Evolutionary conservation across 2,113 vertebrate species (phyloP).

Genomic region (Ornithorhynchus anatinus): DNA sequence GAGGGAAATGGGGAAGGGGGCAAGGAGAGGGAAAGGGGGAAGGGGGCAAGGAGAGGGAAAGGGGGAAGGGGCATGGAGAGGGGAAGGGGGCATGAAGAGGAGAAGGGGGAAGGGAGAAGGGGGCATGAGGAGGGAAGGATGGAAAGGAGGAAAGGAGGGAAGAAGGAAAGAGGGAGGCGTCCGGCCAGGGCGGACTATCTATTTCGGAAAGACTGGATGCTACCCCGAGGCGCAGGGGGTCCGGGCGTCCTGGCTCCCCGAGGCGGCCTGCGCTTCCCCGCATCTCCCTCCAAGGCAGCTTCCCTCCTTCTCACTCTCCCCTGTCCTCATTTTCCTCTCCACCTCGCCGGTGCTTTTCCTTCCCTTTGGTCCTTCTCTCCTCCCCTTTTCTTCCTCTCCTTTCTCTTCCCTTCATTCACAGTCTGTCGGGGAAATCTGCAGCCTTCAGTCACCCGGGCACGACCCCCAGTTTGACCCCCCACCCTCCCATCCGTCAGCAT

Average conservation of each 20-base stretch:
- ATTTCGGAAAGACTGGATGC: too few species aligned
- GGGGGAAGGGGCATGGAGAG: too few species aligned
- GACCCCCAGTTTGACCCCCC: slow-evolving; percentile 6
- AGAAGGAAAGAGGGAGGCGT: too few species aligned
- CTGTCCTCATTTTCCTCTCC: not conserved
- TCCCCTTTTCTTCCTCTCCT: not conserved
- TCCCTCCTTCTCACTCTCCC: not conserved
- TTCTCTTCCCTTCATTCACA: not conserved
- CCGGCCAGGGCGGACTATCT: too few species aligned
- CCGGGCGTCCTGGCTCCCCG: slow-evolving; percentile 7
- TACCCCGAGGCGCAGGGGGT: too few species aligned
- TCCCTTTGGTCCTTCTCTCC: not conserved
- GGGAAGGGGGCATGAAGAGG: too few species aligned
- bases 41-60: too few species aligned
- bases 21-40: too few species aligned
- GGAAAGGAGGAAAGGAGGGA: too few species aligned
- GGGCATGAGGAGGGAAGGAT: too few species aligned
- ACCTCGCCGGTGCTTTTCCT: not conserved
- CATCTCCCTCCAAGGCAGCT: not conserved
- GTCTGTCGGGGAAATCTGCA: not conserved
- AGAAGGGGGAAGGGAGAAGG: too few species aligned
- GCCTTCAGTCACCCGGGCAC: slow-evolving; percentile 23
- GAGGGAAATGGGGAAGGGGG: too few species aligned
- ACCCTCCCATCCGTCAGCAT: slow-evolving; percentile 38
- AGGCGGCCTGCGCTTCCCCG: not conserved